Percentiles rank a stretch among this genome's conserved stretches.
Evolutionary conservation across 2,888 invertebrate species (phyloP).

Genomic region (Acanthopleura granulata): DNA sequence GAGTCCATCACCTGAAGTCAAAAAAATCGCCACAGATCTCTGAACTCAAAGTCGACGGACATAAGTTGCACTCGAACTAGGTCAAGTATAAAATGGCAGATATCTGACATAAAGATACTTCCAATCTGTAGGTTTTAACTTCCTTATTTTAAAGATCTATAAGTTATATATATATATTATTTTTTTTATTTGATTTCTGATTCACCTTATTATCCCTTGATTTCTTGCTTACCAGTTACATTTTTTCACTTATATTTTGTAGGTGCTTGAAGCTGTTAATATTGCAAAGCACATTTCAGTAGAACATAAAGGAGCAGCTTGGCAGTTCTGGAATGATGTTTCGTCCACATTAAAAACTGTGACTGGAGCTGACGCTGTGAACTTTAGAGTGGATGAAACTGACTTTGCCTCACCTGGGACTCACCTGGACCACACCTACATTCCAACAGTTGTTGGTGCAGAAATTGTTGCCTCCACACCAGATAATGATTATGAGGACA

Average conservation of each 20-base stretch:
- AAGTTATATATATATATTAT: too few relatives aligned
- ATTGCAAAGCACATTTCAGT: slow-evolving; percentile 37
- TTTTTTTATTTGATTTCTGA: too few relatives aligned
- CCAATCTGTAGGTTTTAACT: too few relatives aligned
- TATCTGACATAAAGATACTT: too few relatives aligned
- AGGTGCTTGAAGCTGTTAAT: slow-evolving; percentile 41
- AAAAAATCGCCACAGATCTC: too few relatives aligned
- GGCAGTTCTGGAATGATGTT: slow-evolving; percentile 40
- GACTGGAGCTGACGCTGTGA: slow-evolving; percentile 3
- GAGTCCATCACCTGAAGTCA: too few relatives aligned
- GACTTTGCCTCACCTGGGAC: not conserved
- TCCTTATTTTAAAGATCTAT: too few relatives aligned
- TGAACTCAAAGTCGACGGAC: too few relatives aligned
- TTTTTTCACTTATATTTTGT: slow-evolving; percentile 6
- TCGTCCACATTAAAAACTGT: not conserved
- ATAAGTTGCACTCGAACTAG: too few relatives aligned
- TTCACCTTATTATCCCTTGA: too few relatives aligned
- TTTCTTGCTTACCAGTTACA: too few relatives aligned
- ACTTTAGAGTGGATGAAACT: not conserved
- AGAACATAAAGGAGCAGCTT: slow-evolving; percentile 34
- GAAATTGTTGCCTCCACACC: not conserved
- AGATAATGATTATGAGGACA: not conserved
- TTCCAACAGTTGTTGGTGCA: not conserved
- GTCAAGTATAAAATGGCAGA: too few relatives aligned
- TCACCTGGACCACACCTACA: not conserved